Evolutionary conservation across 2,113 vertebrate genomes (phyloP).

Genomic region (Gambusia holbrooki): DNA sequence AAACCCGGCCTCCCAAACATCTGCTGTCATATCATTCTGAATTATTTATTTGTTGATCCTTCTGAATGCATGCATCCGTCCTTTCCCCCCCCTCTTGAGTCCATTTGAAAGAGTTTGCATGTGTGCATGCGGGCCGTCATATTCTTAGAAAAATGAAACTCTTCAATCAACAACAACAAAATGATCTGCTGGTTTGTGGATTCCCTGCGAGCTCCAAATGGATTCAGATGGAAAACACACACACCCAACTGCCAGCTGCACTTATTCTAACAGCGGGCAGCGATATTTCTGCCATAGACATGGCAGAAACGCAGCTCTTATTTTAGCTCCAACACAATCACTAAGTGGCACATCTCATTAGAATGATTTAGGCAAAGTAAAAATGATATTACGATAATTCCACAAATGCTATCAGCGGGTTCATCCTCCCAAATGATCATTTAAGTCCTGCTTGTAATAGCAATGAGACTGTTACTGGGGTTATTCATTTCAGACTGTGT

Average conservation of each 20-base stretch:
- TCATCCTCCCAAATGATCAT: conserved; percentile 69
- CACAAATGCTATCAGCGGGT: conserved; percentile 63
- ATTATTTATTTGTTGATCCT: conserved; percentile 80
- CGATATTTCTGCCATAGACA: conserved; percentile 39
- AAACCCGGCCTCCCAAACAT: conserved; percentile 77
- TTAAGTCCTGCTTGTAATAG: conserved; percentile 75
- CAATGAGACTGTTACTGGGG: conserved; percentile 69
- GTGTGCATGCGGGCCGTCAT: background rate
- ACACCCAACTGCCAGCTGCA: conserved; percentile 22
- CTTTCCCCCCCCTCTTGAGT: conserved; percentile 43
- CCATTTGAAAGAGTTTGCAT: conserved; percentile 36
- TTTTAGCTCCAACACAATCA: conserved; percentile 46
- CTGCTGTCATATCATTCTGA: conserved; percentile 77
- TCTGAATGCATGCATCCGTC: conserved; percentile 62
- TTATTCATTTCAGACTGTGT: conserved; percentile 80
- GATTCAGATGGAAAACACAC: conserved; percentile 12
- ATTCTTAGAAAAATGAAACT: conserved; percentile 67
- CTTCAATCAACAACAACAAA: conserved; percentile 67
- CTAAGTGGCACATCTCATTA: conserved; percentile 71
- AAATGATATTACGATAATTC: conserved; percentile 70
- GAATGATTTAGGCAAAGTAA: conserved; percentile 70
- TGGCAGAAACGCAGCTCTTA: conserved; percentile 33
- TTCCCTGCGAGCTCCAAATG: conserved; percentile 25
- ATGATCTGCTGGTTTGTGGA: conserved; percentile 60
- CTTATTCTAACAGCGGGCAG: conserved; percentile 51